A percentile compares a stretch with the other conserved stretches of the same genome.
Conservation (phyloP, 2,888 invertebrate genomes). For the Teleogryllus oceanicus region DNA sequence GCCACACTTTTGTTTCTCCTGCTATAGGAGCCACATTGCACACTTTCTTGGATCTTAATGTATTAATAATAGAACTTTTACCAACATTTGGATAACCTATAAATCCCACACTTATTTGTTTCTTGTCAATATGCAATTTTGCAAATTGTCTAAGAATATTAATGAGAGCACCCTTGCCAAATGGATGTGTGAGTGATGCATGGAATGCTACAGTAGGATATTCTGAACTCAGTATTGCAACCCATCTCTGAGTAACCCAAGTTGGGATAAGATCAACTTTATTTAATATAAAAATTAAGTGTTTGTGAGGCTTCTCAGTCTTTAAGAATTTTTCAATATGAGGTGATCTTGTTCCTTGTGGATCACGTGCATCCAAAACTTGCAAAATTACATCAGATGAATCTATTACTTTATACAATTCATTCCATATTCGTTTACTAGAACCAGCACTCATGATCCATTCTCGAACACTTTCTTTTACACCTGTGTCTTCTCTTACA, state of each 20-base stretch:
- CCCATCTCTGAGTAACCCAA: constrained; percentile 98
- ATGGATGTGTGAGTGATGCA: constrained; percentile 97
- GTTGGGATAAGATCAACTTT: constrained; percentile 95
- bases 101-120: constrained; percentile 97
- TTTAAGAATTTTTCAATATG: constrained; percentile 88
- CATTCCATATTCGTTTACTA: constrained; percentile 97
- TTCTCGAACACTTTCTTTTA: constrained; percentile 77
- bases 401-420: constrained; percentile 97
- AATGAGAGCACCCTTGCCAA: constrained; percentile 96
- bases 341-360: constrained; percentile 90
- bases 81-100: constrained; percentile 99
- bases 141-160: constrained; percentile 93
- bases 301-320: constrained; percentile 95
- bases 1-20: constrained; percentile 98
- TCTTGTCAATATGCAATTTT: constrained; percentile 92
- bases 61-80: constrained; percentile 97
- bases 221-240: constrained; percentile 86
- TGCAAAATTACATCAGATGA: constrained; percentile 96
- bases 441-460: constrained; percentile 95
- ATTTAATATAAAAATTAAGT: constrained; percentile 93
- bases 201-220: constrained; percentile 98
- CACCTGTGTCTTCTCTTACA: constrained; percentile 73
- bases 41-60: constrained; percentile 91
- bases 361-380: constrained; percentile 95
- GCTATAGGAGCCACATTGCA: constrained; percentile 98